phyloP scores from a whole-genome alignment of 2,888 invertebrate genomes.

The Tipula confusa region DNA sequence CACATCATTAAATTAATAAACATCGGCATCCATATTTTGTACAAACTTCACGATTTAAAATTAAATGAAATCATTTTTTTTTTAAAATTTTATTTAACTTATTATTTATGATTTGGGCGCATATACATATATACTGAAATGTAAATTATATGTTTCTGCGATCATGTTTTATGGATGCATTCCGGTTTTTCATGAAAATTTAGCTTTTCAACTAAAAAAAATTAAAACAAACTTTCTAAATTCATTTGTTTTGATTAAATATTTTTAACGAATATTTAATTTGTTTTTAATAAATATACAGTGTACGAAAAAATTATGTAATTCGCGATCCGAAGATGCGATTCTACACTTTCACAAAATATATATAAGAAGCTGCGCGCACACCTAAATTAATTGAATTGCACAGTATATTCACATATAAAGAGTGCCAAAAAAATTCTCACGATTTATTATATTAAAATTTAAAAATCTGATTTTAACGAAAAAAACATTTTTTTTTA shows the following conservation, averaged over 20 bases:
- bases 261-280: neutral
- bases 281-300: no score
- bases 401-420: neutral
- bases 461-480: no score
- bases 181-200: neutral
- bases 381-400: neutral
- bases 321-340: no score
- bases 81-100: no score
- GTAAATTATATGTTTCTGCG: neutral
- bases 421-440: neutral
- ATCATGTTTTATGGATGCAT: neutral
- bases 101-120: neutral
- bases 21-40: neutral
- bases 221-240: neutral
- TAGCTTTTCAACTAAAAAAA: neutral
- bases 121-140: neutral
- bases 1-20: constrained; percentile 25
- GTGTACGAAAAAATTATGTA: no score
- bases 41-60: neutral
- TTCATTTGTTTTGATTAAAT: neutral
- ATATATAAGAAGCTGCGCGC: no score
- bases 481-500: neutral
- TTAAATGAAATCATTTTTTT: neutral
- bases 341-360: no score
- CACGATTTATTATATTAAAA: neutral